phyloP scores from a whole-genome alignment of 2,888 invertebrate species.

The Ectemnius cavifrons region DNA sequence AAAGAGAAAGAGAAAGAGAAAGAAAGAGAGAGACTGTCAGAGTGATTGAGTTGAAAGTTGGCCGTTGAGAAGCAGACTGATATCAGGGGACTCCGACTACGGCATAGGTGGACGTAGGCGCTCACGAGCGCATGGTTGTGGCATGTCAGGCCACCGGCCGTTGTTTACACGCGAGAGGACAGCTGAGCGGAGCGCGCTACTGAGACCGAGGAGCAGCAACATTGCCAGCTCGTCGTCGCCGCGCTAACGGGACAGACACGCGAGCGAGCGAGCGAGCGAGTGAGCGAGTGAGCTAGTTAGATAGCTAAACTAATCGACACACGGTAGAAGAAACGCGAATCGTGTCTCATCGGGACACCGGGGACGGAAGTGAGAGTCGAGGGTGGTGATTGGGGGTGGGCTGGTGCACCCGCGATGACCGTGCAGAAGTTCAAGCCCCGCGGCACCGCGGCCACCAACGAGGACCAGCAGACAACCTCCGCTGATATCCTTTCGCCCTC shows the following conservation, averaged over 20 bases:
- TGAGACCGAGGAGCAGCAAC: not conserved
- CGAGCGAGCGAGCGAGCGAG: not conserved
- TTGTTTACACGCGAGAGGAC: slow-evolving; percentile 38
- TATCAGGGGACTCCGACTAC: not conserved
- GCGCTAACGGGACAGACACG: not conserved
- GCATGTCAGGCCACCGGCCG: slow-evolving; percentile 38
- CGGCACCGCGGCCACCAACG: slow-evolving; percentile 70
- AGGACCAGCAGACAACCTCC: slow-evolving; percentile 67
- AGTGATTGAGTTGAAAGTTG: too few species aligned
- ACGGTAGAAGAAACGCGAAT: too few species aligned
- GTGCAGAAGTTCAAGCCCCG: slow-evolving; percentile 81
- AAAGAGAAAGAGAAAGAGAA: not conserved
- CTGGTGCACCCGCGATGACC: slow-evolving; percentile 75
- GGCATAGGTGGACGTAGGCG: not conserved
- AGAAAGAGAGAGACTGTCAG: not conserved
- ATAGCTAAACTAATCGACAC: too few species aligned
- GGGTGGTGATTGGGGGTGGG: slow-evolving; percentile 5
- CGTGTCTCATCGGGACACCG: not conserved
- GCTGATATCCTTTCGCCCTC: slow-evolving; percentile 72
- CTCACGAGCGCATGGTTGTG: slow-evolving; percentile 23
- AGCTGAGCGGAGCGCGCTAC: not conserved
- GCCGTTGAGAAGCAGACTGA: too few species aligned
- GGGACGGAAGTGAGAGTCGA: slow-evolving; percentile 17
- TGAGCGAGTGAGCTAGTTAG: too few species aligned
- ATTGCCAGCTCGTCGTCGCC: not conserved